Base-by-base conservation (phyloP, 2,113 vertebrate species). In the Tapirus terrestris region DNA sequence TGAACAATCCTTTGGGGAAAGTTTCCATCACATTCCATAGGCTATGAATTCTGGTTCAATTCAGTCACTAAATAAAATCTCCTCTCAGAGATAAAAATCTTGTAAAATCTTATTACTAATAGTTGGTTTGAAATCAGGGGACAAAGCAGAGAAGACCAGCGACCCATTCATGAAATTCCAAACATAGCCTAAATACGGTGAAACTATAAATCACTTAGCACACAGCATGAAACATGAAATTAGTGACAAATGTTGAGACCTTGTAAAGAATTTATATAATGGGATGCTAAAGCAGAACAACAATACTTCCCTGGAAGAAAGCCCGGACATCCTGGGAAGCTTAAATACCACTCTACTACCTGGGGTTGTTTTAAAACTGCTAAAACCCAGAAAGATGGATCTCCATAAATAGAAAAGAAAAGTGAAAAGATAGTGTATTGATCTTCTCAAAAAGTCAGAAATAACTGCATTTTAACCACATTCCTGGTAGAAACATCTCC, bases 361-460 rank as follows among this genome's bases (percentile, higher is more conserved):
- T 67, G 43, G 8, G n/a, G 12, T 2, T 53, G 14, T 56, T 89
- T 81, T 79, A 63, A 84, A 92, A 90, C 18, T 83, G 10, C 53
- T 70, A 61, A 95, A 94, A 60, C n/a, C 45, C 87, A 45, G 60
- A 70, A 83, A 65, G 20, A 58, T 87, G 7, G 13, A 9, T 61
- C n/a, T 94, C 45, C 20, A 45, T 81, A 45, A 85, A 92, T 63
- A 68, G 5, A 36, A 91, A 94, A 84, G 27, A 83, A 70, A 89
- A 83, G 58, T 18, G 83, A 75, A 86, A 53, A 60, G 39, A 79
- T 17, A 88, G 17, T 48, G 18, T 48, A 51, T 70, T 56, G 36
- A 48, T 89, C 72, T 72, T 80, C 79, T 80, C 43, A 90, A 93
- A 92, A 89, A 39, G 31, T 65, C 31, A 79, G 56, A 89, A 92